Percentiles rank a stretch among this genome's conserved stretches.
Evolutionary conservation across 2,113 vertebrate genomes (phyloP).

Genomic region (Eulemur rufifrons): DNA sequence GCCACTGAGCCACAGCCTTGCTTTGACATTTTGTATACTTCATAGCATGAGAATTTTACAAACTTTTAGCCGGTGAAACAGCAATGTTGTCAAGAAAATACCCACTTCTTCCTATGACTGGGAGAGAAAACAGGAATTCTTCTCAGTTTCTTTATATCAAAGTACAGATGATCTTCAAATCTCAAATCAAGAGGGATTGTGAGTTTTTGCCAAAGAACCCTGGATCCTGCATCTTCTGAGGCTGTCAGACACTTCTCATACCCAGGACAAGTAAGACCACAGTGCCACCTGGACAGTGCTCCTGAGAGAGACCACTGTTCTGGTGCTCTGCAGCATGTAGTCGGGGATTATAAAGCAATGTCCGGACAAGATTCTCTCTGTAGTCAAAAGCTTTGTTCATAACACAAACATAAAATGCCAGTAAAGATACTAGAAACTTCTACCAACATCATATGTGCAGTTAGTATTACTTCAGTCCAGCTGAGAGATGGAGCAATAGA

Average conservation of each 20-base stretch:
- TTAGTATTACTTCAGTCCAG: rapidly evolving
- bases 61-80: background rate
- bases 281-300: rapidly evolving
- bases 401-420: background rate
- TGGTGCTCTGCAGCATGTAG: rapidly evolving
- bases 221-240: background rate
- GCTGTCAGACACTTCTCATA: rapidly evolving
- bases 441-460: no score
- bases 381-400: background rate
- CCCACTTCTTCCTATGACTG: background rate
- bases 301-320: background rate
- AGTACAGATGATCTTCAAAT: background rate
- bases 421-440: background rate
- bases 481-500: no score
- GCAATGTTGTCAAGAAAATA: background rate
- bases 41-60: background rate
- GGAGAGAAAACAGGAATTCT: background rate
- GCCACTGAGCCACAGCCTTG: background rate
- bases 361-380: background rate
- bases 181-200: background rate
- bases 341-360: background rate
- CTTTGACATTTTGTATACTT: background rate
- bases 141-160: background rate
- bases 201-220: background rate
- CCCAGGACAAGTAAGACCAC: rapidly evolving